phyloP scores from a whole-genome alignment of 1,140 invertebrate genomes.

The Elysia chlorotica region DNA sequence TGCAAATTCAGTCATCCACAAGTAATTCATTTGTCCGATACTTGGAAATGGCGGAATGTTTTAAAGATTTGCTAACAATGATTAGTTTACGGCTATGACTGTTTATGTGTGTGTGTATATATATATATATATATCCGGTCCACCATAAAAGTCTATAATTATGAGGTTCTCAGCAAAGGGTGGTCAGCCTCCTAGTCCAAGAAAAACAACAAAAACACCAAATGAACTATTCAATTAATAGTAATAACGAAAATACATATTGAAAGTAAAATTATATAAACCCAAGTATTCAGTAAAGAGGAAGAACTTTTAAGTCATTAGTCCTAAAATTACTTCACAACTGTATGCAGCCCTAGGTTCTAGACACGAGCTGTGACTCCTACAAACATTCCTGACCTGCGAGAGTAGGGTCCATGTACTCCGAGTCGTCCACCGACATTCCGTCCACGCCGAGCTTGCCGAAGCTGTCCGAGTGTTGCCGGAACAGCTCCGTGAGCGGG shows the following conservation, averaged over 20 bases:
- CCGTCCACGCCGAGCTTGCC: slow-evolving; percentile 13
- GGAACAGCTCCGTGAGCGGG: slow-evolving; percentile 12
- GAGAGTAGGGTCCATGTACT: background rate
- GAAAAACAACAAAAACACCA: too few species aligned
- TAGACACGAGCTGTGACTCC: background rate
- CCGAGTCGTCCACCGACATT: background rate
- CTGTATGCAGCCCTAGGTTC: background rate
- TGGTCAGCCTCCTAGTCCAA: too few species aligned
- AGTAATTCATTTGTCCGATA: background rate
- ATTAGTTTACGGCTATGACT: background rate
- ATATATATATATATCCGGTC: too few species aligned
- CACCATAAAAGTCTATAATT: too few species aligned
- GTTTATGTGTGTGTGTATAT: too few species aligned
- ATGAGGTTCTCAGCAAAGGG: too few species aligned
- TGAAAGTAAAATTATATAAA: background rate
- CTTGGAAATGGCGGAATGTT: background rate
- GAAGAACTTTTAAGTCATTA: background rate
- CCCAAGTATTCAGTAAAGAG: background rate
- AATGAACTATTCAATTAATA: background rate
- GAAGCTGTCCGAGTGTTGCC: slow-evolving; percentile 12
- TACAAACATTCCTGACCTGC: background rate
- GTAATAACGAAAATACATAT: background rate
- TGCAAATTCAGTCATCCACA: background rate
- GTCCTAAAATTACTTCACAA: background rate
- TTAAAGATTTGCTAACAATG: background rate